Evolutionary conservation across 92 coral and sea anemone species (phyloP).

Genomic region (Umimayanthus chanpuru): DNA sequence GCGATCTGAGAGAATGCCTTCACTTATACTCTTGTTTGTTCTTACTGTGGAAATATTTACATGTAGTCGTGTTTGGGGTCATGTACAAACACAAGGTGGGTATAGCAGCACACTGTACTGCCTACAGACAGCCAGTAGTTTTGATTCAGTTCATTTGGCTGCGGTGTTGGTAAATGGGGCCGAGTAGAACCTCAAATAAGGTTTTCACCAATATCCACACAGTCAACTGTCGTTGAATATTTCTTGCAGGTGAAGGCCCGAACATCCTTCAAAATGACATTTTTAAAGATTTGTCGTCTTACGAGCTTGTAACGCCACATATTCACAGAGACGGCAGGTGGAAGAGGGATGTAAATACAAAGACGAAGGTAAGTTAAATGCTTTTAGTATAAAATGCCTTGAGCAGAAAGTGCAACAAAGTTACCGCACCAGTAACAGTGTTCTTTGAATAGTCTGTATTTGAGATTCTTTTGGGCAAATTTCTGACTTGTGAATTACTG

Average conservation of each 20-base stretch:
- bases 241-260: neutral
- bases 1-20: neutral
- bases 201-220: neutral
- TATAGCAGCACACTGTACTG: neutral
- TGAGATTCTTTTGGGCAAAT: neutral
- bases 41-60: neutral
- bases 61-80: neutral
- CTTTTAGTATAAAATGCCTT: neutral
- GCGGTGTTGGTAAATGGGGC: neutral
- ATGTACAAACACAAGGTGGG: neutral
- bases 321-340: constrained; percentile 50
- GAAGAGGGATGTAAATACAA: constrained; percentile 35
- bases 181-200: neutral
- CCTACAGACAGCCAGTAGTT: neutral
- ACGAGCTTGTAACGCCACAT: constrained; percentile 53
- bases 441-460: neutral
- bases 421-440: neutral
- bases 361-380: neutral
- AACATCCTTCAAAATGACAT: constrained; percentile 12
- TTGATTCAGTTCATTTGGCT: neutral
- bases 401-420: neutral
- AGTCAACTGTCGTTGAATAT: neutral
- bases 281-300: constrained; percentile 39
- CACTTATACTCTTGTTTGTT: neutral
- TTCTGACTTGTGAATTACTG: neutral